Evolutionary conservation across 2,797 vertebrate genomes (phyloP).

Genomic region (Allenopithecus nigroviridis): DNA sequence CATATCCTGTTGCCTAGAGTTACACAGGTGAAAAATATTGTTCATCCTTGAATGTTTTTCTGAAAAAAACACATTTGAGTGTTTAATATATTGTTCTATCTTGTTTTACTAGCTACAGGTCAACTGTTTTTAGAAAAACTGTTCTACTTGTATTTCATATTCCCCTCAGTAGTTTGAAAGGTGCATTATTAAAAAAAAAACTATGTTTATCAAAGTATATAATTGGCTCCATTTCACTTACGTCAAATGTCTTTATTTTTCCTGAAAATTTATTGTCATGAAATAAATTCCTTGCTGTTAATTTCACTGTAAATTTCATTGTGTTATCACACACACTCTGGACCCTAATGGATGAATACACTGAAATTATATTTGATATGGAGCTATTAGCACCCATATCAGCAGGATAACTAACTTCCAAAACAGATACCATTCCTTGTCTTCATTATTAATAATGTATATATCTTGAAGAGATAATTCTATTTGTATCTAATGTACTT

Average conservation of each 20-base stretch:
- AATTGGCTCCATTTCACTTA: background rate
- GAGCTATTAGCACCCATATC: background rate
- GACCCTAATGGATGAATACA: slow-evolving; percentile 48
- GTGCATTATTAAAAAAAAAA: background rate
- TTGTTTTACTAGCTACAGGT: background rate
- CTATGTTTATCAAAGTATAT: background rate
- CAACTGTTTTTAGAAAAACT: background rate
- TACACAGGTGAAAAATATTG: slow-evolving; percentile 11
- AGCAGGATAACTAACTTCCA: slow-evolving; percentile 49
- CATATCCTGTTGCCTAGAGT: background rate
- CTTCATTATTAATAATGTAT: slow-evolving; percentile 5
- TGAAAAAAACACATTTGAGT: background rate
- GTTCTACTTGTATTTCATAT: background rate
- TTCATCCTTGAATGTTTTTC: background rate
- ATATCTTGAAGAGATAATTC: background rate
- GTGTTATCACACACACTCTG: background rate
- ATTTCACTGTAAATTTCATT: slow-evolving; percentile 55
- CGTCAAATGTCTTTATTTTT: slow-evolving; percentile 25
- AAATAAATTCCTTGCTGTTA: slow-evolving; percentile 12
- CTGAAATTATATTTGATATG: slow-evolving; percentile 54
- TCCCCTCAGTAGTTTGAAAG: background rate
- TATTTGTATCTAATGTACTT: background rate
- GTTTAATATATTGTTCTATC: background rate
- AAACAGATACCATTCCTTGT: background rate
- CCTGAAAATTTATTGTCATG: background rate